Base-by-base conservation (phyloP, 1,140 invertebrate genomes). In the Condylostylus longicornis region DNA sequence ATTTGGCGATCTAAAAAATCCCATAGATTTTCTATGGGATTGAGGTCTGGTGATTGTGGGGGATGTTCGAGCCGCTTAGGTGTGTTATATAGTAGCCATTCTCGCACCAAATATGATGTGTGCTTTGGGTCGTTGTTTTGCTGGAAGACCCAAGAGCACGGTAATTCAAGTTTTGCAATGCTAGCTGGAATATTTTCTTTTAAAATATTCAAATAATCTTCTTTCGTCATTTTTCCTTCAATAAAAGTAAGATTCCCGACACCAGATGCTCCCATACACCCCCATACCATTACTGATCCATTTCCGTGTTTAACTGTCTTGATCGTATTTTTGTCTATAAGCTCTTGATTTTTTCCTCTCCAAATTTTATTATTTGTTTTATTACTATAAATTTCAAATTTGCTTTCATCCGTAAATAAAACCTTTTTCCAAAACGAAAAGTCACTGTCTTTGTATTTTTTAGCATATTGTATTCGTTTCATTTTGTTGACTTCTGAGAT, bases 301-400 rank as follows among this genome's bases (percentile, higher is more conserved):
- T 51, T 47, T 23, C 54, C 50, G 37, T 60, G 51, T 44, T 63
- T 63, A 10, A 63, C 48, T 3, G 61, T 62, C 20, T 48, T 14
- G n/a, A 25, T 37, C n/a, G 43, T 34, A 43, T 51, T 28, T 28
- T 19, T 37, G 9, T 23, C 23, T 27, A 31, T 18, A 21, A 32
- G 41, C 33, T 28, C 27, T 23, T 36, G 23, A 21, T 31, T 21
- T 9, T 5, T 18, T 20, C 23, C 37, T 12, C 40, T 33, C 31
- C 40, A 34, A n/a, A n/a, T n/a, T n/a, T n/a, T n/a, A n/a, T n/a
- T n/a, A n/a, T n/a, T n/a, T n/a, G n/a, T n/a, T n/a, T n/a, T n/a
- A n/a, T n/a, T n/a, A n/a, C n/a, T n/a, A 35, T 41, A 43, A 35
- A 45, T 38, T n/a, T 44, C 43, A 20, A 47, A 51, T 47, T 44